These are phyloP conservation scores for Lacanobia wlatinum DNA, from an alignment of 2,888 invertebrate species.

Conservation along the genomic window DNA sequence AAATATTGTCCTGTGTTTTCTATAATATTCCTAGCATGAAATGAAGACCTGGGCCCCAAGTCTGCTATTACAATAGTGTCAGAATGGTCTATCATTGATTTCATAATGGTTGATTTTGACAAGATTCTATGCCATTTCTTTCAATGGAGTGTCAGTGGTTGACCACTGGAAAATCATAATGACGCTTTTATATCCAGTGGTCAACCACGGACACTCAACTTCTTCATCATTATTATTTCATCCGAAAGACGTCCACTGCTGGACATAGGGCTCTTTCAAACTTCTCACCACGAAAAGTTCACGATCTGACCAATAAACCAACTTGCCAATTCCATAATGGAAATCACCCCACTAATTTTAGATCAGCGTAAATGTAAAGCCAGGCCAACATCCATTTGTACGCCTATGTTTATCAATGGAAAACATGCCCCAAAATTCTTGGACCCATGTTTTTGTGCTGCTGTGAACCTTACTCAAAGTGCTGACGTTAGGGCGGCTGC, in stretches of 20 bases:
- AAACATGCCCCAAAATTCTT: conserved; percentile 56
- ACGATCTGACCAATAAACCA: too few species aligned
- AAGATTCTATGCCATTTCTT: too few species aligned
- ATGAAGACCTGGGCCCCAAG: not conserved
- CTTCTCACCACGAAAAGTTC: too few species aligned
- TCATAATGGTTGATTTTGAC: too few species aligned
- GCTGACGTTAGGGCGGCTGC: conserved; percentile 57
- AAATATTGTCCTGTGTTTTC: not conserved
- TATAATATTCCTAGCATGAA: not conserved
- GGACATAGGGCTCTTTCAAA: too few species aligned
- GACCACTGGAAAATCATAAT: too few species aligned
- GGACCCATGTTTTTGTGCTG: conserved; percentile 63
- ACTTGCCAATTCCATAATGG: not conserved
- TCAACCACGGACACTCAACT: too few species aligned
- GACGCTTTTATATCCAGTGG: too few species aligned
- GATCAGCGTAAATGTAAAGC: conserved; percentile 37
- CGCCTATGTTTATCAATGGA: conserved; percentile 47
- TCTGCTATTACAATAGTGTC: too few species aligned
- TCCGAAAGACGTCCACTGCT: too few species aligned
- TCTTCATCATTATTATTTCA: not conserved
- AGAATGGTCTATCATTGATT: too few species aligned
- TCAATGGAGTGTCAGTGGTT: too few species aligned
- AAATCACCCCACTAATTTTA: conserved; percentile 18
- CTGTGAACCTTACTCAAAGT: conserved; percentile 66
- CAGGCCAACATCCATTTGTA: conserved; percentile 25